Evolutionary conservation across 2,113 vertebrate species (phyloP), one percentile per base, ranked within the genome.

Genomic region (Saguinus imperator): DNA sequence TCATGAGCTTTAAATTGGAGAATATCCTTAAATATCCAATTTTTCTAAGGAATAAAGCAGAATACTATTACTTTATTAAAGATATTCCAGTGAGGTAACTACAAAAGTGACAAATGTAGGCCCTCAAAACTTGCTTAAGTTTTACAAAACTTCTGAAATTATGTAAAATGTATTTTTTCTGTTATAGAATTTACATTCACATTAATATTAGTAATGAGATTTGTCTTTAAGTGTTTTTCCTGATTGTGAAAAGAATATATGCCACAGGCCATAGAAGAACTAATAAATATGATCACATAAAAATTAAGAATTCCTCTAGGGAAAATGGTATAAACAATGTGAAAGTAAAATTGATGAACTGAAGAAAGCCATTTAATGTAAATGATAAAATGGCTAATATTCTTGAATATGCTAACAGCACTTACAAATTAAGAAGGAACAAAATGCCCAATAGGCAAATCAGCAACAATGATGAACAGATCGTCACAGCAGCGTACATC

Each of bases 111-210:
- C 86, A 81, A 86, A 68, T 80, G 23, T 68, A 73, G 79, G 13
- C 50, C 81, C 35, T 89, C 16, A 55, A 50, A 94, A 35, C 13
- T 11, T 96, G 17, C 16, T 37, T 85, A 40, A 73, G 68, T 95
- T 95, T 93, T 91, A 48, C n/a, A 95, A 87, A 77, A 81, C 35
- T 55, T 95, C 32, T 77, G 40, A 96, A 93, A 93, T 76, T n/a
- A 25, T 37, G 40, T 64, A 50, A 76, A 52, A 40, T 1, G 3
- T 72, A n/a, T 82, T 94, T 83, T 83, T 87, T 55, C 11, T 75
- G 8, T 83, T 84, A 14, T 76, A 81, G 85, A 89, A 76, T 88
- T 96, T 96, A 66, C 25, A n/a, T 87, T 66, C 43, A 55, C 21
- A 2, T 85, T 76, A 90, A 57, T 32, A 43, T 84, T 66, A 80